These are phyloP conservation scores for Allolobophora icterica DNA, from an alignment of 2,888 invertebrate genomes.

Conservation along the genomic window DNA sequence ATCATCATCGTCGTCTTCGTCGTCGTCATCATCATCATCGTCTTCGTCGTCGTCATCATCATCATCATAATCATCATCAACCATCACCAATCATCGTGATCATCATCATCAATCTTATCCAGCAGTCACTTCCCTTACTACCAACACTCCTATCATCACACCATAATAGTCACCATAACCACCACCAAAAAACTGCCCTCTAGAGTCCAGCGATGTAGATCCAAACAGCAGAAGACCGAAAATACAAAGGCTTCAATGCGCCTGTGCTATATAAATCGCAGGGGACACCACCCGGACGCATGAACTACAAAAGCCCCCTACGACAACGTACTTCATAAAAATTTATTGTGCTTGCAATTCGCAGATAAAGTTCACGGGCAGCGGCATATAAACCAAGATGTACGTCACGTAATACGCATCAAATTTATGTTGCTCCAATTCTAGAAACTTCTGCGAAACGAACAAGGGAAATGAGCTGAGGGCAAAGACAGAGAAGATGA, in stretches of 20 bases:
- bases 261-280: neutral
- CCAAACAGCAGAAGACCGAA: neutral
- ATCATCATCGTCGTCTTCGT: neutral
- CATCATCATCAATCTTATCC: neutral
- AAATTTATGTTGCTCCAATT: neutral
- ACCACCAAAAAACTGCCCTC: neutral
- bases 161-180: neutral
- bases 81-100: neutral
- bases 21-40: too few species aligned
- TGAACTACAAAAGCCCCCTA: neutral
- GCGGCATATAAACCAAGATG: neutral
- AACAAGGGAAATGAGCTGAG: neutral
- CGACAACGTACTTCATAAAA: neutral
- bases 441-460: constrained; percentile 2
- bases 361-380: neutral
- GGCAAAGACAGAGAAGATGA: neutral
- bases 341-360: neutral
- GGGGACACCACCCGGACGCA: neutral
- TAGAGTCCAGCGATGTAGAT: neutral
- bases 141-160: neutral
- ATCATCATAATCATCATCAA: neutral
- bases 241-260: neutral
- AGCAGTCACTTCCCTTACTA: neutral
- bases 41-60: neutral
- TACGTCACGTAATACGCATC: constrained; percentile 5